Base-by-base conservation (phyloP, 1,140 invertebrate genomes). In the Drosophila ananassae region DNA sequence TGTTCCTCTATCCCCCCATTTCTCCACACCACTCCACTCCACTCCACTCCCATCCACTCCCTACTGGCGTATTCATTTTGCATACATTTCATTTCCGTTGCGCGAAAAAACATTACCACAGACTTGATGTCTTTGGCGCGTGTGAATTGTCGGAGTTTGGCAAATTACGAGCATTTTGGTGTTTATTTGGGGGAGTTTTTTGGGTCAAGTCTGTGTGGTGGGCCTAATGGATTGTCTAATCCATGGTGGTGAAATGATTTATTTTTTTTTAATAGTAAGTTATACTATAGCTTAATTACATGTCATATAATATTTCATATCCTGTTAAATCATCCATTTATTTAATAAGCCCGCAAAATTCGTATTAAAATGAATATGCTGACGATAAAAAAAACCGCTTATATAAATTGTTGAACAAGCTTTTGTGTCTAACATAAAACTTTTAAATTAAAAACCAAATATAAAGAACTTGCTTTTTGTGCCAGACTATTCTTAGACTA, bases 51-150 rank as follows among this genome's bases (percentile, higher is more conserved):
- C 57, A 51, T 53, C 24, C 53, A 21, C 34, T 30, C 55, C 24
- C 32, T 32, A 32, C 9, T 32, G 32, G 41, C 51, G 48, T 28
- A 69, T 54, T 54, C 47, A 39, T 46, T 67, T 64, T 74, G 55
- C 55, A 66, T 60, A 52, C 51, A 60, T 71, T 69, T 64, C 55
- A 68, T 85, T 85, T 87, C 71, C 82, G 77, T 64, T 85, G 73
- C 59, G 69, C 69, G 59, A 71, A 51, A 57, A 66, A 64, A 51
- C 52, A 56, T 37, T 28, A 60, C 41, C 28, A 59, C 48, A 58
- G 63, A 59, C 41, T 55, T 58, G 48, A 66, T 71, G 68, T 28
- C 63, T 76, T 48, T 68, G 73, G 30, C 77, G 62, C 68, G 73
- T 85, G 82, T 73, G 77, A 85, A 85, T 67, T 71, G 59, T 47